These are phyloP conservation scores for Pimephales promelas DNA, from an alignment of 2,113 vertebrate species.

Conservation along the genomic window DNA sequence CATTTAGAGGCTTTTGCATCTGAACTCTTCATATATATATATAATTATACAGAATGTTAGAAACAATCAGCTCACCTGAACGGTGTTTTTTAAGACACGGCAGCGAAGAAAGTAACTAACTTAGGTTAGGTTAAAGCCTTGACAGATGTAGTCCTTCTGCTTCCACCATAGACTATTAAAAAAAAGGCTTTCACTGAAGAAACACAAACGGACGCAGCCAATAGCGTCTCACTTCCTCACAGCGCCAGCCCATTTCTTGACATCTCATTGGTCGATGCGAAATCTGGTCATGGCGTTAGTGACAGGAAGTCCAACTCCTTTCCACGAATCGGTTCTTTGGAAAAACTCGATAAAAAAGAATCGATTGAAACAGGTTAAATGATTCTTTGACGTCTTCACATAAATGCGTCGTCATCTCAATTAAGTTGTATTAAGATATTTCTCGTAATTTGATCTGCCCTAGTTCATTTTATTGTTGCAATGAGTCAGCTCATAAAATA, in stretches of 20 bases:
- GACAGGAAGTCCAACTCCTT: constrained; percentile 38
- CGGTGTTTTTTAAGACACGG: no score
- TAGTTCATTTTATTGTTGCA: neutral
- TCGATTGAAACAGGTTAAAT: neutral
- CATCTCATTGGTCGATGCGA: constrained; percentile 65
- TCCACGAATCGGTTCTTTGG: constrained; percentile 1
- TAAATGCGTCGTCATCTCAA: neutral
- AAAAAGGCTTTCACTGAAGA: neutral
- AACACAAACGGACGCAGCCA: constrained; percentile 51
- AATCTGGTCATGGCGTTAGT: constrained; percentile 75
- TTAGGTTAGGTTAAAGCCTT: neutral
- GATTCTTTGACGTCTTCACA: neutral
- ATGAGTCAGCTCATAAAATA: neutral
- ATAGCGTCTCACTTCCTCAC: constrained; percentile 48
- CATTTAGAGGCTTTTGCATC: no score
- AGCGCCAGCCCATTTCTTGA: constrained; percentile 48
- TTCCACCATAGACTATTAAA: no score
- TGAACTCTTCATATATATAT: no score
- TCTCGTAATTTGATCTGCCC: neutral
- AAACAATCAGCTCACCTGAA: no score
- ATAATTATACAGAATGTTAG: no score
- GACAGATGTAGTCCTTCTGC: neutral
- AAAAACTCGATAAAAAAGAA: neutral
- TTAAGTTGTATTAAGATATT: neutral
- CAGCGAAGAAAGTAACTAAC: neutral